Evolutionary conservation across 2,888 invertebrate genomes (phyloP).

Genomic region (Liodrosophila aerea): DNA sequence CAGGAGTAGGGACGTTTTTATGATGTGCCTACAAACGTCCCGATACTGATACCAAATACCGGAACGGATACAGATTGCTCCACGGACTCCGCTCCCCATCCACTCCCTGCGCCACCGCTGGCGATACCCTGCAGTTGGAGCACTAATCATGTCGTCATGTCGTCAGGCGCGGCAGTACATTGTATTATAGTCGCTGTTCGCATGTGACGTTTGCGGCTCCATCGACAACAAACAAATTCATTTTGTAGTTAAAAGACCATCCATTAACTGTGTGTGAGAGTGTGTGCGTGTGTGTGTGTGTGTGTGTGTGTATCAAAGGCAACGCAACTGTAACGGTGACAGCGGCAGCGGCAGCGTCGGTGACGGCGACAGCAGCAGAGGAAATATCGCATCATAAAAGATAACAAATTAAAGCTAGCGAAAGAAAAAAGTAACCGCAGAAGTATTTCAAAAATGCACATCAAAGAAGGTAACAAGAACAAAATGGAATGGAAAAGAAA

Average conservation of each 20-base stretch:
- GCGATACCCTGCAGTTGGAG: slow-evolving; percentile 4
- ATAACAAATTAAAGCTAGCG: slow-evolving; percentile 44
- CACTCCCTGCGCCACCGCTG: background rate
- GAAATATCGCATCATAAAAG: slow-evolving; percentile 44
- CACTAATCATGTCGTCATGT: slow-evolving; percentile 56
- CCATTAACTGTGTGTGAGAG: slow-evolving; percentile 51
- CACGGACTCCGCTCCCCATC: background rate
- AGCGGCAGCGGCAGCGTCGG: slow-evolving; percentile 4
- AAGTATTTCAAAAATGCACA: slow-evolving; percentile 62
- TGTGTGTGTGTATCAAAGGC: no score
- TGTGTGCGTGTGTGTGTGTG: no score
- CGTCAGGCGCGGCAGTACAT: slow-evolving; percentile 29
- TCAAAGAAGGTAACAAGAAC: slow-evolving; percentile 34
- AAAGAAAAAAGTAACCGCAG: slow-evolving; percentile 45
- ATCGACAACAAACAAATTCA: slow-evolving; percentile 44
- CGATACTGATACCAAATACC: background rate
- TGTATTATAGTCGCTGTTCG: slow-evolving; percentile 24
- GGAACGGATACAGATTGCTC: slow-evolving; percentile 5
- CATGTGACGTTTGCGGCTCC: no score
- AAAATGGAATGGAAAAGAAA: slow-evolving; percentile 41
- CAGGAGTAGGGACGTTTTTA: slow-evolving; percentile 31
- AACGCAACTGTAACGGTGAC: no score
- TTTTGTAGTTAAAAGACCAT: slow-evolving; percentile 49
- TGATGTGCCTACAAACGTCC: slow-evolving; percentile 23
- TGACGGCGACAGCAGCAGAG: slow-evolving; percentile 16